Percentiles rank a stretch among this genome's conserved stretches.
These are phyloP conservation scores for Pteropus alecto DNA, from an alignment of 2,113 vertebrate genomes.

Conservation along the genomic window DNA sequence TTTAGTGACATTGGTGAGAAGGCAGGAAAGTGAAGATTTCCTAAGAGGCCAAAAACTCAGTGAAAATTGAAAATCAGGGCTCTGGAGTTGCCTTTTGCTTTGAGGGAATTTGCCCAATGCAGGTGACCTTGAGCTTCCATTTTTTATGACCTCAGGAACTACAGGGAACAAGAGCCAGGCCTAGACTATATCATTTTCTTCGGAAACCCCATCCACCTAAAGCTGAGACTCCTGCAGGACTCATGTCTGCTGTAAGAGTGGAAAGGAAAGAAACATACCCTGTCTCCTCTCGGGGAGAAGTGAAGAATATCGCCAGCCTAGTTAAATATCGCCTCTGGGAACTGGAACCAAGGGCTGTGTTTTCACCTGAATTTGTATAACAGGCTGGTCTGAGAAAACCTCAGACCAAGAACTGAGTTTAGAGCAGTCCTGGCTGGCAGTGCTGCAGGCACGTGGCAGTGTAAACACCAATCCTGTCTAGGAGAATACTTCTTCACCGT, in stretches of 20 bases:
- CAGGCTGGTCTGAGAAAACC: background rate
- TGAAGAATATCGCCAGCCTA: background rate
- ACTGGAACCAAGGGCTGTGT: background rate
- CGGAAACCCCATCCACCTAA: background rate
- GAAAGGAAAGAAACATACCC: background rate
- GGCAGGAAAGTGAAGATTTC: background rate
- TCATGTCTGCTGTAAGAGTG: background rate
- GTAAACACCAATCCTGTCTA: background rate
- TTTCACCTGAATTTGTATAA: background rate
- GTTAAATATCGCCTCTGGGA: background rate
- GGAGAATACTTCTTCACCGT: background rate
- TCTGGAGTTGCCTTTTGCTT: background rate
- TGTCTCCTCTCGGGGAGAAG: background rate
- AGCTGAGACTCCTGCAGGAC: background rate
- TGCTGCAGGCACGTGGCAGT: rapidly evolving
- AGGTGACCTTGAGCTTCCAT: background rate
- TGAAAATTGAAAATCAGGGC: background rate
- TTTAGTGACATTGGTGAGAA: background rate
- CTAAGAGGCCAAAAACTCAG: background rate
- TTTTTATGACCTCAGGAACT: background rate
- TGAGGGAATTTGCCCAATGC: background rate
- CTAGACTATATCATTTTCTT: background rate
- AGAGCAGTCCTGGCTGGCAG: background rate
- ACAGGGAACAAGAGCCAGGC: background rate
- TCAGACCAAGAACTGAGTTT: background rate